Evolutionary conservation across 2,888 invertebrate species (phyloP).

Genomic region (Parochlus steinenii): DNA sequence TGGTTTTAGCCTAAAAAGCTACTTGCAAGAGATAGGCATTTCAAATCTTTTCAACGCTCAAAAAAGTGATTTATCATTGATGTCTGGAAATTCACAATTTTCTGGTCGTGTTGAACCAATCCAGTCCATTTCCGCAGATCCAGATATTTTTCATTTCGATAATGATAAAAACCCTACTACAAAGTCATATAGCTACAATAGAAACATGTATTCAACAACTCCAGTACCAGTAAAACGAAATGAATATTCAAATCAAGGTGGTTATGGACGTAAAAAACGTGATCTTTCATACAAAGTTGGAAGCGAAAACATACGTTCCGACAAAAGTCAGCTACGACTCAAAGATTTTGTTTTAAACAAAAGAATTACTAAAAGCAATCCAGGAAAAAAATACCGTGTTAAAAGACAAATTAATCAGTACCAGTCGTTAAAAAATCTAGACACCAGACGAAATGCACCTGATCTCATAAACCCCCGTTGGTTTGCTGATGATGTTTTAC

Average conservation of each 20-base stretch:
- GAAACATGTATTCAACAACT: neutral
- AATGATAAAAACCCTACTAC: no score
- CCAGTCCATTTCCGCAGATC: neutral
- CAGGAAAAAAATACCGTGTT: slow-evolving; percentile 16
- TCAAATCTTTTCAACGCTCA: slow-evolving; percentile 41
- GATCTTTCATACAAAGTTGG: slow-evolving; percentile 18
- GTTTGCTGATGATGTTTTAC: slow-evolving; percentile 40
- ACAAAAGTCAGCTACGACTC: slow-evolving; percentile 16
- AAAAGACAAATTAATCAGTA: slow-evolving; percentile 13
- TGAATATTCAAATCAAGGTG: no score
- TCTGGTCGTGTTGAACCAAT: neutral
- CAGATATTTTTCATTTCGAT: no score
- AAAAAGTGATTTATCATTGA: slow-evolving; percentile 48
- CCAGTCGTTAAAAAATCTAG: neutral
- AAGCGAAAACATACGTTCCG: slow-evolving; percentile 14
- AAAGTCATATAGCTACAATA: neutral
- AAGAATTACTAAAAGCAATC: slow-evolving; percentile 21
- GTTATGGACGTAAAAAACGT: slow-evolving; percentile 15
- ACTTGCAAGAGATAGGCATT: slow-evolving; percentile 41
- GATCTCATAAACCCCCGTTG: slow-evolving; percentile 31
- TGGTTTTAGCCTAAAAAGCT: slow-evolving; percentile 35
- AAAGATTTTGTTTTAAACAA: slow-evolving; percentile 19
- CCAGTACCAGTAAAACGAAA: neutral
- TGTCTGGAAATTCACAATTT: slow-evolving; percentile 32
- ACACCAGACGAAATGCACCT: neutral